Evolutionary conservation across 2,113 vertebrate genomes (phyloP).

Genomic region (Dicaeum eximium): DNA sequence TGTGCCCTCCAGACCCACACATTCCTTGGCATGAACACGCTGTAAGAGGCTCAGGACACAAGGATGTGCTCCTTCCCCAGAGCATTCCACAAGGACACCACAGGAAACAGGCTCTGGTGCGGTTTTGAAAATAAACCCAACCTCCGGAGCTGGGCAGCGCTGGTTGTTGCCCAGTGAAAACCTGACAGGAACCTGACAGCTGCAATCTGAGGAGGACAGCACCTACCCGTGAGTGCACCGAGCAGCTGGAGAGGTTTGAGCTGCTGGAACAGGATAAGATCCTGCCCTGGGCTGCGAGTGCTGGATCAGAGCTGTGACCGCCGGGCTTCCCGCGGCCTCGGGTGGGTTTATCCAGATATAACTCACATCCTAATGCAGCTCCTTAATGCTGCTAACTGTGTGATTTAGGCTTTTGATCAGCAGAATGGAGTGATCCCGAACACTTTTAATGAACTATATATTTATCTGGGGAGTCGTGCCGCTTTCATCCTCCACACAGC

Average conservation of each 20-base stretch:
- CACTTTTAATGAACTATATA: slow-evolving; percentile 51
- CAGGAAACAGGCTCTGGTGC: not conserved
- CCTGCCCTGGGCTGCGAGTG: not conserved
- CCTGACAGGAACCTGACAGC: not conserved
- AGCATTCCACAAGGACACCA: not conserved
- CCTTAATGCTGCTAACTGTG: slow-evolving; percentile 7
- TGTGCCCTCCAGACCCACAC: not conserved
- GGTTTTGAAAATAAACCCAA: not conserved
- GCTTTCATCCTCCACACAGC: slow-evolving; percentile 36
- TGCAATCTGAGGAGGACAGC: not conserved
- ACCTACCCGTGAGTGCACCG: fast-evolving
- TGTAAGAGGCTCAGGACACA: fast-evolving
- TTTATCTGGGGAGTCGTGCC: slow-evolving; percentile 49
- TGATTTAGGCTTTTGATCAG: slow-evolving; percentile 59
- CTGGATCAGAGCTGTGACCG: not conserved
- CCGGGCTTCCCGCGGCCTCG: fast-evolving
- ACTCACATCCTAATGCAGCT: not conserved
- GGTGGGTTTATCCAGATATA: not conserved
- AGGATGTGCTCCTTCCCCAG: not conserved
- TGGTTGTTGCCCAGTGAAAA: not conserved
- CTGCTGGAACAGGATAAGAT: not conserved
- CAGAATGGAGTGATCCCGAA: slow-evolving; percentile 13
- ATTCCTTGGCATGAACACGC: no score
- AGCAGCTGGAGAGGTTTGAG: not conserved
- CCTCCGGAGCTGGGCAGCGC: fast-evolving